Percentiles rank a stretch among this genome's conserved stretches.
These are phyloP conservation scores for Agrochola lychnidis DNA, from an alignment of 2,888 invertebrate species.

Conservation along the genomic window DNA sequence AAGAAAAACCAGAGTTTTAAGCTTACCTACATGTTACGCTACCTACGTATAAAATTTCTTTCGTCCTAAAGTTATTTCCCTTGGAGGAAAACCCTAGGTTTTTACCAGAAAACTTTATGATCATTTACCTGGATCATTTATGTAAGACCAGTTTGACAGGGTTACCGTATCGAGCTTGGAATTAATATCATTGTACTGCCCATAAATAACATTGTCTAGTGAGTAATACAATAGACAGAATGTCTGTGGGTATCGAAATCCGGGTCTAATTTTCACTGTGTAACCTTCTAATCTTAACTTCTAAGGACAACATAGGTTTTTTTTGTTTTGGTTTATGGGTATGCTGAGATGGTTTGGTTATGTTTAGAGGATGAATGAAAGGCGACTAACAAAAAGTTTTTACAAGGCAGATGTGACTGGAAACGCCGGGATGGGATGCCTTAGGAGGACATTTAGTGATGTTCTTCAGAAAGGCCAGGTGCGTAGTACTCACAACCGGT, in stretches of 20 bases:
- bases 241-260: slow-evolving; percentile 53
- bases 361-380: too few species aligned
- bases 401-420: too few species aligned
- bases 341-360: too few species aligned
- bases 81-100: slow-evolving; percentile 25
- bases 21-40: neutral
- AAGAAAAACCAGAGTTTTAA: neutral
- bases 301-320: neutral
- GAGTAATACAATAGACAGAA: slow-evolving; percentile 46
- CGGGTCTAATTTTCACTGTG: slow-evolving; percentile 39
- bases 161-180: slow-evolving; percentile 13
- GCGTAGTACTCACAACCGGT: too few species aligned
- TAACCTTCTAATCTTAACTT: slow-evolving; percentile 7
- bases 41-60: neutral
- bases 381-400: too few species aligned
- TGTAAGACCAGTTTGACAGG: slow-evolving; percentile 39
- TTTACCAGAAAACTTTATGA: slow-evolving; percentile 4
- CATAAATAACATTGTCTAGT: slow-evolving; percentile 33
- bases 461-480: too few species aligned
- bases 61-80: slow-evolving; percentile 13
- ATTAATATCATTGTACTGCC: slow-evolving; percentile 12
- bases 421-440: too few species aligned
- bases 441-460: too few species aligned
- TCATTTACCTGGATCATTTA: slow-evolving; percentile 11
- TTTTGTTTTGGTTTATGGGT: neutral